Evolutionary conservation across 2,797 vertebrate species (phyloP).

Genomic region (Melopsittacus undulatus): DNA sequence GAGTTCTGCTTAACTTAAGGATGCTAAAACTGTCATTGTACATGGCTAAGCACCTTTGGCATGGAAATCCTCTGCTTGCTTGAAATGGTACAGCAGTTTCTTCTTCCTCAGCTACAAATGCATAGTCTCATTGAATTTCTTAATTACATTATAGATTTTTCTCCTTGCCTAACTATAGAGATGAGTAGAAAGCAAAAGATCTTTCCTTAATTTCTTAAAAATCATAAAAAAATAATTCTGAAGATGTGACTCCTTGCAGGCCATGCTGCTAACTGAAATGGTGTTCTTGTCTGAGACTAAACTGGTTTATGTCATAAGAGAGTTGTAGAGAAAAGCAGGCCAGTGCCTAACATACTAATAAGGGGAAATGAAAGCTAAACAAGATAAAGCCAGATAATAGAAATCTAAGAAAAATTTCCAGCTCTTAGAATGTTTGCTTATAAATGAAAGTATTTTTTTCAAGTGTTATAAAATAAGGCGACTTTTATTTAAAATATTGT

Average conservation of each 20-base stretch:
- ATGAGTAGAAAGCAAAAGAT: background rate
- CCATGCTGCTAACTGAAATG: background rate
- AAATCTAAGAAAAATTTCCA: background rate
- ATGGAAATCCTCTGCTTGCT: background rate
- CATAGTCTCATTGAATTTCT: background rate
- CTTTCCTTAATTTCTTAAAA: background rate
- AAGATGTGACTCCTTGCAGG: background rate
- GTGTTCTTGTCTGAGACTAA: background rate
- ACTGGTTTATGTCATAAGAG: background rate
- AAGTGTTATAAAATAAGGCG: background rate
- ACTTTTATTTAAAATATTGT: background rate
- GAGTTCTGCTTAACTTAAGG: background rate
- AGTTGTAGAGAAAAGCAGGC: background rate
- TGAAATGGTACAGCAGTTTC: background rate
- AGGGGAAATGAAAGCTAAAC: background rate
- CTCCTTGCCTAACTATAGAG: background rate
- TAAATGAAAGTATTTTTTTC: background rate
- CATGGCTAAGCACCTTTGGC: background rate
- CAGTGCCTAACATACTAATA: background rate
- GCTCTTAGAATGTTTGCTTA: background rate
- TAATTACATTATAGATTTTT: background rate
- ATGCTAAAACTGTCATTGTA: background rate
- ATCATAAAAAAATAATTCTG: background rate
- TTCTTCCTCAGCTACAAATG: background rate
- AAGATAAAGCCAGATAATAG: background rate